A percentile compares a stretch with the other conserved stretches of the same genome.
Conservation (phyloP, 1,140 invertebrate species). For the Drosophila watanabei region DNA sequence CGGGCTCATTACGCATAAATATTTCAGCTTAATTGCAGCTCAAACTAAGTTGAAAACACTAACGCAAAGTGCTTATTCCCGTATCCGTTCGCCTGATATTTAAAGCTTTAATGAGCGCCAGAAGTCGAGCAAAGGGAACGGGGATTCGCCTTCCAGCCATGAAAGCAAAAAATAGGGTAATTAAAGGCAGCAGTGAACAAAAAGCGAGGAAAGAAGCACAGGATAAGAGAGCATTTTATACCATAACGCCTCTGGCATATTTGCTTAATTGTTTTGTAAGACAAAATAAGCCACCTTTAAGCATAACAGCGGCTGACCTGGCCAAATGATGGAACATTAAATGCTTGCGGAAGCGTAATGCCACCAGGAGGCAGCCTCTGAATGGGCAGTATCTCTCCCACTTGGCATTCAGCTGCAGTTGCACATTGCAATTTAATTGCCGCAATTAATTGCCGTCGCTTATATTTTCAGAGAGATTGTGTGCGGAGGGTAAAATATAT, state of each 20-base stretch:
- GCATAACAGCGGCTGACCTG: slow-evolving; percentile 29
- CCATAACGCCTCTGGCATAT: slow-evolving; percentile 40
- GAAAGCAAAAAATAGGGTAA: slow-evolving; percentile 33
- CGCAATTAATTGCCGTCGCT: slow-evolving; percentile 54
- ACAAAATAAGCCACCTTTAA: slow-evolving; percentile 29
- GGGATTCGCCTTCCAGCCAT: slow-evolving; percentile 4
- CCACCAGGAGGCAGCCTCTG: background rate
- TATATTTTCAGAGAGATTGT: slow-evolving; percentile 16
- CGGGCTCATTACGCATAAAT: slow-evolving; percentile 2
- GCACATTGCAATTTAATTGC: slow-evolving; percentile 73
- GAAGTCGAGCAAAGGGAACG: slow-evolving; percentile 3
- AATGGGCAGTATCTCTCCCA: background rate
- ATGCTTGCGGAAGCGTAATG: slow-evolving; percentile 40
- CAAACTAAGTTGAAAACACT: background rate
- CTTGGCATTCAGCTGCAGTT: slow-evolving; percentile 48
- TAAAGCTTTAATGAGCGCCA: slow-evolving; percentile 25
- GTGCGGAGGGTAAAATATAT: slow-evolving; percentile 26
- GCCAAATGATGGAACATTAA: slow-evolving; percentile 52
- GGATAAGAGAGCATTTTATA: background rate
- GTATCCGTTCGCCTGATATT: background rate
- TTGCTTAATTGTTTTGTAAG: slow-evolving; percentile 56
- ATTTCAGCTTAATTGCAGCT: slow-evolving; percentile 2
- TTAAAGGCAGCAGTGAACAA: slow-evolving; percentile 19
- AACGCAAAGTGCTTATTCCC: background rate
- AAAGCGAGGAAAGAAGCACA: background rate